phyloP scores from a whole-genome alignment of 2,888 invertebrate species.

The Lapara coniferarum region DNA sequence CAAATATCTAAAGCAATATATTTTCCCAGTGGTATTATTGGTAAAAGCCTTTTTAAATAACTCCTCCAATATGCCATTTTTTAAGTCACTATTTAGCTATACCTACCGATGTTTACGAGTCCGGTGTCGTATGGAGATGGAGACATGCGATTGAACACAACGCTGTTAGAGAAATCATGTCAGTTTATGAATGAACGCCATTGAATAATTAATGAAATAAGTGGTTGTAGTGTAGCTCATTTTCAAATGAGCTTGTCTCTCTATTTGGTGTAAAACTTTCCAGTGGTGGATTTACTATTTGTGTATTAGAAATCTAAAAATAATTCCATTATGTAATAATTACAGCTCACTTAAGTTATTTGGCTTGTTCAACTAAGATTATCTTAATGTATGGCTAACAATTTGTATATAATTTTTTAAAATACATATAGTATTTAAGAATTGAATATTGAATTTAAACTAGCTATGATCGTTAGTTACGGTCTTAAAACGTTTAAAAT shows the following conservation, averaged over 20 bases:
- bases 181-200: neutral
- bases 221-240: conserved; percentile 9
- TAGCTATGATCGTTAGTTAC: neutral
- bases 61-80: neutral
- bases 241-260: neutral
- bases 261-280: neutral
- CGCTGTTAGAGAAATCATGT: neutral
- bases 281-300: conserved; percentile 19
- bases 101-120: neutral
- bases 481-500: neutral
- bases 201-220: neutral
- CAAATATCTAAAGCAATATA: neutral
- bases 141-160: conserved; percentile 11
- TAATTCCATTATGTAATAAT: neutral
- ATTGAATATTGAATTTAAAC: neutral
- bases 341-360: neutral
- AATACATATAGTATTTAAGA: neutral
- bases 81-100: neutral
- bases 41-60: conserved; percentile 4
- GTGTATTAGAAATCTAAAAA: neutral
- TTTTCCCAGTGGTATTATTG: neutral
- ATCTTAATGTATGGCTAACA: neutral
- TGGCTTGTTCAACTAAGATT: neutral
- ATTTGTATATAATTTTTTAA: neutral
- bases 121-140: conserved; percentile 10